Evolutionary conservation across 1,140 invertebrate genomes (phyloP).

Genomic region (Drosophila tropicalis): DNA sequence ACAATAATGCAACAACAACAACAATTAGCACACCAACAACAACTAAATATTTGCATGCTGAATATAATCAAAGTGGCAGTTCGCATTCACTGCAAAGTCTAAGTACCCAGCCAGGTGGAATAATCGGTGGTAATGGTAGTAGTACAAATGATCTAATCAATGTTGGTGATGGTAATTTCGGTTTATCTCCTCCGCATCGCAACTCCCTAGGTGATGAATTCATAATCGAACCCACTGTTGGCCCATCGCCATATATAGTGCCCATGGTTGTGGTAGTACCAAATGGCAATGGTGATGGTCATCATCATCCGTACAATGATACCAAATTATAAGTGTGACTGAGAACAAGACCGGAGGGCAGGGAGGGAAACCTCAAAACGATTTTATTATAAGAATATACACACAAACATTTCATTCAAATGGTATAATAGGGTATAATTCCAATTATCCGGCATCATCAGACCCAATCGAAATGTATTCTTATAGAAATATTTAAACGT

Average conservation of each 20-base stretch:
- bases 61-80: conserved; percentile 75
- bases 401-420: background rate
- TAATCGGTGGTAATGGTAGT: conserved; percentile 54
- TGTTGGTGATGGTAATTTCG: conserved; percentile 42
- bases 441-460: background rate
- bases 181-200: conserved; percentile 33
- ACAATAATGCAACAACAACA: conserved; percentile 27
- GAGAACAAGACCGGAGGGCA: background rate
- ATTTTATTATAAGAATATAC: conserved; percentile 2
- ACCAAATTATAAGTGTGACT: conserved; percentile 66
- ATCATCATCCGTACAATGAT: conserved; percentile 55
- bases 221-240: conserved; percentile 52
- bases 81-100: conserved; percentile 77
- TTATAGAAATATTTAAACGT: too few species aligned
- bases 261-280: conserved; percentile 79
- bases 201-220: conserved; percentile 68
- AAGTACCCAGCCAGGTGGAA: conserved; percentile 37
- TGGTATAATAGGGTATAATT: background rate
- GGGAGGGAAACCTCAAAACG: background rate
- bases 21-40: conserved; percentile 38
- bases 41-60: conserved; percentile 55
- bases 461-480: too few species aligned
- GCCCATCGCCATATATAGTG: conserved; percentile 21
- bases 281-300: conserved; percentile 58
- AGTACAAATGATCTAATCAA: conserved; percentile 61